phyloP scores from a whole-genome alignment of 2,113 vertebrate genomes.

The Bubo scandiacus region DNA sequence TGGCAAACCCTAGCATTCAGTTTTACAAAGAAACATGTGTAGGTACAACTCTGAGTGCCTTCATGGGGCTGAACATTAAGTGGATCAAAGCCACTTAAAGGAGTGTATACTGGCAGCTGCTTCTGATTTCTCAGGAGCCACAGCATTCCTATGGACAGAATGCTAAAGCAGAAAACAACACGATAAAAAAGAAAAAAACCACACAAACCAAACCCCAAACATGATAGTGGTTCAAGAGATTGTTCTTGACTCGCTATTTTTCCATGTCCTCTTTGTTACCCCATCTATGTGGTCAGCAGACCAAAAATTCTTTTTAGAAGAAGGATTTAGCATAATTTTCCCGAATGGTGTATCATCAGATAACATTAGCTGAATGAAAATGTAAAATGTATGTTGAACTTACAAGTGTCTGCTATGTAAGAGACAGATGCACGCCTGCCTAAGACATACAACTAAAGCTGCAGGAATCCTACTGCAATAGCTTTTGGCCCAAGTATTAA shows the following conservation, averaged over 20 bases:
- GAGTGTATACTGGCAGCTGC: fast-evolving
- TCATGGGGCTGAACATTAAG: not conserved
- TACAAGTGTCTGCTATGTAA: not conserved
- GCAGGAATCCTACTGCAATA: not conserved
- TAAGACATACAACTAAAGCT: not conserved
- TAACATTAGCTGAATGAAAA: not conserved
- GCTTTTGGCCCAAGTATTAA: not conserved
- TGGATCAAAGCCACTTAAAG: not conserved
- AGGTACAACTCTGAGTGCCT: not conserved
- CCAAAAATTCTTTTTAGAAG: not conserved
- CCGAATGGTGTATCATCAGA: not conserved
- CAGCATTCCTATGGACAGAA: not conserved
- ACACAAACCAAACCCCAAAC: not conserved
- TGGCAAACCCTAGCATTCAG: not conserved
- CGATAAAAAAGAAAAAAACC: not conserved
- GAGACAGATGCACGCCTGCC: not conserved
- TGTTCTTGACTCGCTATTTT: not conserved
- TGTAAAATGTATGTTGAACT: not conserved
- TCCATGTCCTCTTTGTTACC: not conserved
- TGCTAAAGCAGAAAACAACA: not conserved
- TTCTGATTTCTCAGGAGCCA: not conserved
- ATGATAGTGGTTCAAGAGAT: not conserved
- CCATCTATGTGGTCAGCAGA: not conserved
- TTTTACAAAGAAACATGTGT: not conserved
- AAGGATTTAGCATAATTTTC: not conserved